Base-by-base conservation (phyloP, 2,888 invertebrate species). In the Scaeva pyrastri region DNA sequence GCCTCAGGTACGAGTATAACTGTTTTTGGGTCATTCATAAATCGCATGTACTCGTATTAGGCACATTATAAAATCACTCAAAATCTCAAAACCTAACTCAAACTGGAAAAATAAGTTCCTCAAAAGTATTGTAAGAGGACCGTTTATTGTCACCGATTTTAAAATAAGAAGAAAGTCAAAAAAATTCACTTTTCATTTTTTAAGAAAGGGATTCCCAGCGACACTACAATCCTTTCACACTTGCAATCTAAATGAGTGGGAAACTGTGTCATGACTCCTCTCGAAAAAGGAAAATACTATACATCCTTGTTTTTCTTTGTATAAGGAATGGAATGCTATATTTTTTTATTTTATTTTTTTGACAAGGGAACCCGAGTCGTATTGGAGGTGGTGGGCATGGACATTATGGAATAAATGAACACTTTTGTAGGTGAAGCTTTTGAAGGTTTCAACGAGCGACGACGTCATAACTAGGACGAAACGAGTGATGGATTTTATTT, bases 391-490 rank as follows among this genome's bases (percentile, higher is more conserved):
- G 21, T 52, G n/a, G 52, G n/a, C 23, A 23, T 52, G 6, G 8
- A 8, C 12, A 73, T 66, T 19, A 45, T n/a, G 43, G 52, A 64
- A 62, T 41, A 84, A 75, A 70, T 80, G 84, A 72, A 71, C 66
- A 80, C 55, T 80, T 74, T 77, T 72, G n/a, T 66, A 62, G 68
- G 85, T 80, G 72, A 81, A 79, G 71, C 76, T 60, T 74, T 75
- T 84, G 74, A 71, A 75, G 79, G 75, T 50, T 75, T 75, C 71
- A 84, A 79, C 75, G 31, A 31, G 31, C 31, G 31, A 31, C 31
- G 80, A 71, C 75, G 75, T 75, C 76, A 81, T 85, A 85, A 85
- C 81, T 77, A 76, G 85, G 76, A 73, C 85, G 80, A 68, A 74
- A 45, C 66, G 41, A 77, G 76, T 80, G 81, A 85, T 81, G 81